Evolutionary conservation across 2,797 vertebrate species (phyloP).

Genomic region (Zalophus californianus): DNA sequence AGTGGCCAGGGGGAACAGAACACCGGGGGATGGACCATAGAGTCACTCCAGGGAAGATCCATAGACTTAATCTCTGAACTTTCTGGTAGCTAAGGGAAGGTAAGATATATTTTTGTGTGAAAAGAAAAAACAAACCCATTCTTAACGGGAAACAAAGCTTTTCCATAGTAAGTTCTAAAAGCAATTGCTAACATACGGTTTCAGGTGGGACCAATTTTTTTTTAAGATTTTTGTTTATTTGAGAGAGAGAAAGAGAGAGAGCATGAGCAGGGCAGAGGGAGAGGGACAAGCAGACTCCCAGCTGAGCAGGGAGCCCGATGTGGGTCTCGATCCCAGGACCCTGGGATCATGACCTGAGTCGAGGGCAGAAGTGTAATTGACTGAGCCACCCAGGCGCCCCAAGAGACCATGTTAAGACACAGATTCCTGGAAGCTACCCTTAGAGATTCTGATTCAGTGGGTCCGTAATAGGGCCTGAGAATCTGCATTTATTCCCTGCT

Average conservation of each 20-base stretch:
- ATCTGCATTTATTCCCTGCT: background rate
- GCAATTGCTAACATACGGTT: background rate
- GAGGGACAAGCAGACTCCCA: no score
- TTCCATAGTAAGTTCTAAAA: background rate
- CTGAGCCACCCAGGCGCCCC: no score
- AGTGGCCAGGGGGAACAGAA: background rate
- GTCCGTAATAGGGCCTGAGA: background rate
- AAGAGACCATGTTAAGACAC: background rate
- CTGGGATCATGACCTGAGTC: no score
- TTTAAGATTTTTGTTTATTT: no score
- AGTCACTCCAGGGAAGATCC: background rate
- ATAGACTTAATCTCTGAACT: background rate
- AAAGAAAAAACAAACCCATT: background rate
- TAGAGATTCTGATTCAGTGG: background rate
- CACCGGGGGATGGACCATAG: background rate
- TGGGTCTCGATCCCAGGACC: no score
- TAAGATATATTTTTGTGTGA: background rate
- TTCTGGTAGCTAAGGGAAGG: background rate
- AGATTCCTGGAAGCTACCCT: background rate
- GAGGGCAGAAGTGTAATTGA: no score
- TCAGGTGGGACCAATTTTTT: background rate
- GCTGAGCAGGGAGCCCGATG: no score
- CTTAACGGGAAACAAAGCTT: background rate
- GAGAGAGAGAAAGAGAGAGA: no score
- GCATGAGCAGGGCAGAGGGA: no score